Base-by-base conservation (phyloP, 1,140 invertebrate genomes). In the Papilio machaon region DNA sequence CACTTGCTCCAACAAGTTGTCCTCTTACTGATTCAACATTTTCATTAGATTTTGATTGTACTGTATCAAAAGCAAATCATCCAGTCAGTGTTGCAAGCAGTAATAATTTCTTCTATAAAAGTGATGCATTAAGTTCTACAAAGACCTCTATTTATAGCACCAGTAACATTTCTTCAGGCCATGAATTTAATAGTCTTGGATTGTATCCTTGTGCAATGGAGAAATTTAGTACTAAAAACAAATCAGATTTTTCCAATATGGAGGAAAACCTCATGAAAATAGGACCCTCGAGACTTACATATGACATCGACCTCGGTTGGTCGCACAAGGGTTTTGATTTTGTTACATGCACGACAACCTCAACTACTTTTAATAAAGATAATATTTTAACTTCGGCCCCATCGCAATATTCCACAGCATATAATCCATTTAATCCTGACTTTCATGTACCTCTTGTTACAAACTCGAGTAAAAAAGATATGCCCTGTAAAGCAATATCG, bases 261-360 rank as follows among this genome's bases (percentile, higher is more conserved):
- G 93, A 94, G 67, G 93, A 94, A 64, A 93, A 92, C 80, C 82
- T 94, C 49, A 94, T 94, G 91, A 94, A 94, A 84, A 92, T 93
- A 74, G 92, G 91, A 15, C 90, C 91, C n/a, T 92, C 93, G 11
- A 88, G 93, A 82, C 83, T 94, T 86, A 94, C 93, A 19, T 94
- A 94, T 54, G 93, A 94, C 83, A 94, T 94, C 81, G 93, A 94
- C 84, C 84, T 94, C 30, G 93, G 93, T 38, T 94, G 92, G 93
- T 93, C 93, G 11, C 93, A 94, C 83, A 94, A 94, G 89, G 85
- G 92, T 70, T 91, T 94, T 46, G 93, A 94, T 86, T 94, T 94
- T 82, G 91, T 93, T 9, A 93, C 89, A 73, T 91, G 91, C 73
- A 90, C 92, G 19, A 92, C 91, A n/a, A 88, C 80, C 77, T 74